phyloP scores from a whole-genome alignment of 1,140 invertebrate genomes.

The Meloidogyne chitwoodi region DNA sequence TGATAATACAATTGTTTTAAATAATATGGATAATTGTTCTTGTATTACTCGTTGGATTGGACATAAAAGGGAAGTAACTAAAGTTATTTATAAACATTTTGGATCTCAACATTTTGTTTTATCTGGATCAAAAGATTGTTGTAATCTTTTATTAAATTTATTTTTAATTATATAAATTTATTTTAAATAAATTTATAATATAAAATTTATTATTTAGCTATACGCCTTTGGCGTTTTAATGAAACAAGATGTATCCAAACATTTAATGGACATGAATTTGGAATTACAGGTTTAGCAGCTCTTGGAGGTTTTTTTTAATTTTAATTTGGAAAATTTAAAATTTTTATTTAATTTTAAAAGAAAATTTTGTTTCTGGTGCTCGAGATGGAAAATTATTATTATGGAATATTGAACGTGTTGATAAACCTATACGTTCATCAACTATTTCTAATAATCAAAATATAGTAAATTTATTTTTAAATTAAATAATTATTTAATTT shows the following conservation, averaged over 20 bases:
- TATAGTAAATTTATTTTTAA: constrained; percentile 13
- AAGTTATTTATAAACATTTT: constrained; percentile 42
- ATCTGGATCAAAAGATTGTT: constrained; percentile 37
- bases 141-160: constrained; percentile 25
- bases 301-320: constrained; percentile 28
- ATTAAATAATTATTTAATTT: background rate
- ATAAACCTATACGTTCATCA: constrained; percentile 12
- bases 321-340: background rate
- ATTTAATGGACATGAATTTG: constrained; percentile 31
- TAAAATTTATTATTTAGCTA: background rate
- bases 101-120: constrained; percentile 45
- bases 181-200: background rate
- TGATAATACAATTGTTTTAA: constrained; percentile 37
- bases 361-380: constrained; percentile 34
- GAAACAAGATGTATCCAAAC: constrained; percentile 19
- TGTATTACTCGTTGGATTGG: constrained; percentile 38
- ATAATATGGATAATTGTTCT: constrained; percentile 43
- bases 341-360: constrained; percentile 12
- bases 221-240: constrained; percentile 36
- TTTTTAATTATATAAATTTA: background rate
- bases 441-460: constrained; percentile 20
- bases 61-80: constrained; percentile 36
- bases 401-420: constrained; percentile 14
- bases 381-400: constrained; percentile 25
- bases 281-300: constrained; percentile 29